Conservation (phyloP, 1,140 invertebrate species). For the Parasteatoda tepidariorum region DNA sequence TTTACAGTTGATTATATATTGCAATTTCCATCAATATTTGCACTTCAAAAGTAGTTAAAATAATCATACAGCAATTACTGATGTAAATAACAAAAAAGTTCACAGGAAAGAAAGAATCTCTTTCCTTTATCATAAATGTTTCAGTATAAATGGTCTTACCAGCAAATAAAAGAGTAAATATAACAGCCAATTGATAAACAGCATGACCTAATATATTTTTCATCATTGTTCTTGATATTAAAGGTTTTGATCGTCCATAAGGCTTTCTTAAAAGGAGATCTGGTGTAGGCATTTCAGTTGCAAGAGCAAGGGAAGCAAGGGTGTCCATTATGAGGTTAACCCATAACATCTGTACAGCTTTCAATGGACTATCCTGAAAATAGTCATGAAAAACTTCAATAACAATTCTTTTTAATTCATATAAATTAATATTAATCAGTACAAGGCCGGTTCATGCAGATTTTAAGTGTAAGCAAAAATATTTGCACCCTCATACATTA, state of each 20-base stretch:
- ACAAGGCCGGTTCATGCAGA: too few relatives aligned
- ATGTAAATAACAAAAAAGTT: too few relatives aligned
- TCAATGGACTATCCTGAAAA: slow-evolving; percentile 72
- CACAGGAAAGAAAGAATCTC: too few relatives aligned
- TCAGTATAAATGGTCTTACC: too few relatives aligned
- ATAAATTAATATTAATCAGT: too few relatives aligned
- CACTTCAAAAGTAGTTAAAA: too few relatives aligned
- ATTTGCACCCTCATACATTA: too few relatives aligned
- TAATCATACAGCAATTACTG: too few relatives aligned
- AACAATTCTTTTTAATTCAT: background rate
- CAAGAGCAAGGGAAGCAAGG: slow-evolving; percentile 95
- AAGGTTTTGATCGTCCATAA: slow-evolving; percentile 97
- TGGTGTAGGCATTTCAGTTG: slow-evolving; percentile 97
- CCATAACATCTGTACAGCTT: slow-evolving; percentile 99
- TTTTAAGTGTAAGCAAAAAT: too few relatives aligned
- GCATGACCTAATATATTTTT: slow-evolving; percentile 99
- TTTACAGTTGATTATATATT: too few relatives aligned
- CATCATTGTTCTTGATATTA: slow-evolving; percentile 99
- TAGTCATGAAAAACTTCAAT: background rate
- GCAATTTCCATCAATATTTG: too few relatives aligned
- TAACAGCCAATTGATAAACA: slow-evolving; percentile 94
- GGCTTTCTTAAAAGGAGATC: slow-evolving; percentile 95
- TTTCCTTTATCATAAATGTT: too few relatives aligned
- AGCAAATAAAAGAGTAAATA: slow-evolving; percentile 93
- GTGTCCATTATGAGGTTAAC: slow-evolving; percentile 99